Conservation (phyloP, 2,113 vertebrate genomes). For the Gopherus flavomarginatus region DNA sequence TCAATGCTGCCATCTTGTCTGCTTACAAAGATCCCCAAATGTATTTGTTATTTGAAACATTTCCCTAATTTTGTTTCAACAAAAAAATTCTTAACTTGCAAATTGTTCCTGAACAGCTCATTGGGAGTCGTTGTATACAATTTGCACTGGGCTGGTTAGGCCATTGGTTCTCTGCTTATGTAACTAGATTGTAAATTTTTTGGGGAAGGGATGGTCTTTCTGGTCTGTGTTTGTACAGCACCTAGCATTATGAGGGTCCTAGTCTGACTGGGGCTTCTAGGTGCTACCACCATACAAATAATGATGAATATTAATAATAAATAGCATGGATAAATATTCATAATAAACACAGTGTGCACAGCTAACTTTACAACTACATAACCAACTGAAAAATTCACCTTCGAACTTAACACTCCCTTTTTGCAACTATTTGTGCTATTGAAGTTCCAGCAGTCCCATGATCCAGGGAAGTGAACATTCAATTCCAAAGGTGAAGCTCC, state of each 20-base stretch:
- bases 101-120: accelerated
- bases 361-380: background rate
- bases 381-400: background rate
- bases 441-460: background rate
- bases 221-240: accelerated
- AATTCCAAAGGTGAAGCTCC: background rate
- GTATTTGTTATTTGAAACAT: background rate
- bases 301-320: background rate
- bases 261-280: accelerated
- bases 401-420: background rate
- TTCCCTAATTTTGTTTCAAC: background rate
- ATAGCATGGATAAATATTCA: background rate
- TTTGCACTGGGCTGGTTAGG: accelerated
- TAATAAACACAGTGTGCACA: background rate
- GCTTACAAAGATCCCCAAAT: background rate
- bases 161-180: background rate
- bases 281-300: background rate
- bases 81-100: background rate
- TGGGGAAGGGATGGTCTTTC: background rate
- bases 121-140: accelerated
- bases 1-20: background rate
- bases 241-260: background rate
- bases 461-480: background rate
- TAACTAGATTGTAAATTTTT: accelerated
- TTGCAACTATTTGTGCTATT: background rate